phyloP scores from a whole-genome alignment of 1,140 invertebrate genomes.

The Chymomyza costata region DNA sequence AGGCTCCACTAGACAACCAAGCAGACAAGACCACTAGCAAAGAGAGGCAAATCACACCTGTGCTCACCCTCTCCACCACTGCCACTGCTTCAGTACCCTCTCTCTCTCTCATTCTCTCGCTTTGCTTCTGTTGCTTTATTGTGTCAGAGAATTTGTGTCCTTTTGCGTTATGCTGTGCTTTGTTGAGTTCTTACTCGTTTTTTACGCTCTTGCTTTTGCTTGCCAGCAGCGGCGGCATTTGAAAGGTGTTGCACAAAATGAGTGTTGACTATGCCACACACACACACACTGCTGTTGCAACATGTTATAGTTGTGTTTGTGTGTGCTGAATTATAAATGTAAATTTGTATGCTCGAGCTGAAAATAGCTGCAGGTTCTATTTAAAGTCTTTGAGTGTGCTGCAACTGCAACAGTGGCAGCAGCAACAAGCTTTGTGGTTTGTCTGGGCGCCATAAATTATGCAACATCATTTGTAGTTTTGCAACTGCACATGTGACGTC shows the following conservation, averaged over 20 bases:
- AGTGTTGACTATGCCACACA: not conserved
- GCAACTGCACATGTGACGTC: no score
- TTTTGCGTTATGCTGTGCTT: slow-evolving; percentile 1
- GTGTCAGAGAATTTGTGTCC: slow-evolving; percentile 1
- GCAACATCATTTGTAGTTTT: no score
- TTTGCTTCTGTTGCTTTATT: not conserved
- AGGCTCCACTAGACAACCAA: not conserved
- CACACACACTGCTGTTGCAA: not conserved
- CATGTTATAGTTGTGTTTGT: not conserved
- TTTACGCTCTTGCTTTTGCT: slow-evolving; percentile 4
- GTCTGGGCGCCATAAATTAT: no score
- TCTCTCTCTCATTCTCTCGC: not conserved
- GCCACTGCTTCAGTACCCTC: no score
- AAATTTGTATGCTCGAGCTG: slow-evolving; percentile 41
- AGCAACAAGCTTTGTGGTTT: no score
- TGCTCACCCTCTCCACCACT: no score
- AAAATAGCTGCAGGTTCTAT: slow-evolving; percentile 38
- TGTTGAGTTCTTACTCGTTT: slow-evolving; percentile 1
- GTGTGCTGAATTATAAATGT: slow-evolving; percentile 37
- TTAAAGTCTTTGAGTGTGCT: slow-evolving; percentile 31
- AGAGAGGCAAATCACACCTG: no score
- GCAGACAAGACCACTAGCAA: not conserved
- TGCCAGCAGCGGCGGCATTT: not conserved
- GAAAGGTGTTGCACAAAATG: slow-evolving; percentile 15
- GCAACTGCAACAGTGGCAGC: not conserved